Conservation (phyloP, 2,888 invertebrate genomes). For the Cryptocephalus moraei region DNA sequence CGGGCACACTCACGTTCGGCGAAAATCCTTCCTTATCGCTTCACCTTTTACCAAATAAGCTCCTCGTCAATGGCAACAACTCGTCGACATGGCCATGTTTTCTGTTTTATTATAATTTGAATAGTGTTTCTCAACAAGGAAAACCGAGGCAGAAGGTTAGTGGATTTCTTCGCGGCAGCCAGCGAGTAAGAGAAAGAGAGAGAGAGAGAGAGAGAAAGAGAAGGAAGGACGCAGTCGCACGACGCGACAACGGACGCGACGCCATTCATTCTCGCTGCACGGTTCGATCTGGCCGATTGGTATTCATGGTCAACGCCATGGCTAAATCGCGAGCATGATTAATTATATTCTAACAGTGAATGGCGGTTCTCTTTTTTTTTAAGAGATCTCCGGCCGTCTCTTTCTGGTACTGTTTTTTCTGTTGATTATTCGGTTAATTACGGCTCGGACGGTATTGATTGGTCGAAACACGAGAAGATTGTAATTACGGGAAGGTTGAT, state of each 20-base stretch:
- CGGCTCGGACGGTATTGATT: no score
- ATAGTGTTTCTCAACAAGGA: conserved; percentile 29
- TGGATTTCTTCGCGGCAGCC: conserved; percentile 16
- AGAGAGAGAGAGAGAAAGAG: no score
- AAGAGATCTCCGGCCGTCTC: background rate
- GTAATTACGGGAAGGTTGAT: no score
- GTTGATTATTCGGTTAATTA: background rate
- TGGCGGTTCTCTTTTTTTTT: no score
- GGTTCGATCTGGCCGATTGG: conserved; percentile 16
- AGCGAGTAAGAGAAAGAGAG: no score
- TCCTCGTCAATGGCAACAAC: conserved; percentile 30
- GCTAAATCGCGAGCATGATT: conserved; percentile 26
- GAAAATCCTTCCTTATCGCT: background rate
- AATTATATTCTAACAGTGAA: conserved; percentile 5
- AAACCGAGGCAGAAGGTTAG: conserved; percentile 31
- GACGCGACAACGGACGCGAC: background rate
- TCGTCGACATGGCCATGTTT: conserved; percentile 27
- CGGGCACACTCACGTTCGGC: background rate
- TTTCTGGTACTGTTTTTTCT: background rate
- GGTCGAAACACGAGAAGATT: no score
- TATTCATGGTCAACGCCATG: conserved; percentile 37
- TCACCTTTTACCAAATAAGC: conserved; percentile 22
- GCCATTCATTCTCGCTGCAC: background rate
- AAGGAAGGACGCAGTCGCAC: no score
- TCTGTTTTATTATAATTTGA: conserved; percentile 28